Percentiles rank a stretch among this genome's conserved stretches.
Conservation (phyloP, 2,797 vertebrate species). For the Notamacropus eugenii region DNA sequence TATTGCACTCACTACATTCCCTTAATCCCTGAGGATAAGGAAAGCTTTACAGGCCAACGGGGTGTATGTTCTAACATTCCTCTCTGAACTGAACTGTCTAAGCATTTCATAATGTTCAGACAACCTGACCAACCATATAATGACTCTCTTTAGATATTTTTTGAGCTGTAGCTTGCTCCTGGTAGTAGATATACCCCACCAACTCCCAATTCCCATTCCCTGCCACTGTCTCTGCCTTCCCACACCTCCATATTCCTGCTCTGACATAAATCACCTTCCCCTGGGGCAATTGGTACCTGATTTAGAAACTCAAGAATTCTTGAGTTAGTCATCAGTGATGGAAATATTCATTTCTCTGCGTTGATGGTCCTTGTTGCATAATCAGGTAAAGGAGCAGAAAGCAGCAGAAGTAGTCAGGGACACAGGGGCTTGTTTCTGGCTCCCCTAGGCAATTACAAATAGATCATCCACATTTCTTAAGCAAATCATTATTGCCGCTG, state of each 20-base stretch:
- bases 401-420: not conserved
- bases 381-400: not conserved
- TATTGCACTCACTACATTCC: not conserved
- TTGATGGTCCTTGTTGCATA: not conserved
- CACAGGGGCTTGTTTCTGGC: not conserved
- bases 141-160: not conserved
- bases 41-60: not conserved
- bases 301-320: not conserved
- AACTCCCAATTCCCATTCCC: not conserved
- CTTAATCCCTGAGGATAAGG: not conserved
- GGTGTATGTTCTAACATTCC: not conserved
- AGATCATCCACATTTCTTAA: not conserved
- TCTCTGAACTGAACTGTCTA: not conserved
- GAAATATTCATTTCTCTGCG: not conserved
- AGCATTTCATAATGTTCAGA: not conserved
- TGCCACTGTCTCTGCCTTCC: accelerated
- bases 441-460: not conserved
- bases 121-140: not conserved
- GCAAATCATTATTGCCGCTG: not conserved
- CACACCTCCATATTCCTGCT: not conserved
- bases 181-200: not conserved
- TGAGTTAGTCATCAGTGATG: not conserved
- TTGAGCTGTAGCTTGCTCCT: not conserved
- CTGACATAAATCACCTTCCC: not conserved
- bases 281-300: not conserved